Evolutionary conservation across 1,140 invertebrate species (phyloP).

Genomic region (Venturia canescens): DNA sequence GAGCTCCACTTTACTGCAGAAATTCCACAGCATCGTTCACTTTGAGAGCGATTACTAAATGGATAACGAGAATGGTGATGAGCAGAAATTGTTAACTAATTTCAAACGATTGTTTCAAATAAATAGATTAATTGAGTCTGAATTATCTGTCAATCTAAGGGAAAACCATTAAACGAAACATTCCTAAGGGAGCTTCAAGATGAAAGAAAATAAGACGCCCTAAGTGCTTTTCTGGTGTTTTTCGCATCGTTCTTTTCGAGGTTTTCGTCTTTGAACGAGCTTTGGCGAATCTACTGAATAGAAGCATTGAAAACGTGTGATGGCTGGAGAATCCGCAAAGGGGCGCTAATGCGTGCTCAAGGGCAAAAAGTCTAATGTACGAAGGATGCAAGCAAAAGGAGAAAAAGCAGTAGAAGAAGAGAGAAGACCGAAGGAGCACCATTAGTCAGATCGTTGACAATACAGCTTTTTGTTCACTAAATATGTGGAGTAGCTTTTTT

Average conservation of each 20-base stretch:
- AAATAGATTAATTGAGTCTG: no score
- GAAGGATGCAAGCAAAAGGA: background rate
- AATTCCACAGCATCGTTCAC: no score
- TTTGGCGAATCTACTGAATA: background rate
- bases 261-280: conserved; percentile 9
- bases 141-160: no score
- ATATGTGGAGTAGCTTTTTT: background rate
- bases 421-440: background rate
- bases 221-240: conserved; percentile 7
- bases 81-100: no score
- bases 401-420: background rate
- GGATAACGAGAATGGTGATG: no score
- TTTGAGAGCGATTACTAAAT: no score
- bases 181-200: background rate
- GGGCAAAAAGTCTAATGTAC: background rate
- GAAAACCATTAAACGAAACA: no score
- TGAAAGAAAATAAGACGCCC: background rate
- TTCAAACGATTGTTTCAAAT: no score
- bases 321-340: background rate
- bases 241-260: background rate
- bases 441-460: background rate
- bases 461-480: background rate
- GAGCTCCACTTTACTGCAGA: no score
- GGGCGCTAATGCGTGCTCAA: background rate
- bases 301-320: background rate